Evolutionary conservation across 1,140 invertebrate genomes (phyloP).

Genomic region (Mizuhopecten yessoensis): DNA sequence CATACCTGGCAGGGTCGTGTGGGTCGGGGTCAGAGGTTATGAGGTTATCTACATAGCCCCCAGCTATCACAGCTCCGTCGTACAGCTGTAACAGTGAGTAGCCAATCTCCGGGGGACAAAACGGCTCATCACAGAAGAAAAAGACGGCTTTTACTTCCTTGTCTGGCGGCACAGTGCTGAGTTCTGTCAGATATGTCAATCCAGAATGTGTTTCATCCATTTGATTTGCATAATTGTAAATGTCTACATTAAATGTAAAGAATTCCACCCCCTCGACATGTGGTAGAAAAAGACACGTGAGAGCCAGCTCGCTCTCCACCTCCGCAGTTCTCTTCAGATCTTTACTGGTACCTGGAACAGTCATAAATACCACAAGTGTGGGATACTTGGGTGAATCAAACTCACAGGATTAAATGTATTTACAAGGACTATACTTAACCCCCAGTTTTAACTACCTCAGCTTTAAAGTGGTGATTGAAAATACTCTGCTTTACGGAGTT

Average conservation of each 20-base stretch:
- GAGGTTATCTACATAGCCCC: constrained; percentile 70
- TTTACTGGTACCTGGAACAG: constrained; percentile 57
- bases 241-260: constrained; percentile 58
- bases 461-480: too few species aligned
- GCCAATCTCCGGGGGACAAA: constrained; percentile 66
- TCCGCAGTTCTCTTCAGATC: constrained; percentile 56
- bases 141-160: constrained; percentile 65
- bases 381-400: too few species aligned
- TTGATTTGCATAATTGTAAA: constrained; percentile 49
- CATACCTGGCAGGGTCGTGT: constrained; percentile 46
- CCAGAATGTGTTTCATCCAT: constrained; percentile 46
- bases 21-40: constrained; percentile 48
- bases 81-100: constrained; percentile 61
- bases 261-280: constrained; percentile 63
- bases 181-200: constrained; percentile 50
- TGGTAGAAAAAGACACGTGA: constrained; percentile 64
- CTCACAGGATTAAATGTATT: too few species aligned
- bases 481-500: too few species aligned
- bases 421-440: too few species aligned
- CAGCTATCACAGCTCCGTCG: constrained; percentile 60
- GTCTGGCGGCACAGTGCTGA: constrained; percentile 56
- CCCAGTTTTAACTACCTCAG: too few species aligned
- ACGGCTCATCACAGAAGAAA: constrained; percentile 65
- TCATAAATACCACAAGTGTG: too few species aligned
- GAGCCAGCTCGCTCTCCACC: constrained; percentile 56